phyloP scores from a whole-genome alignment of 2,113 vertebrate species.

The Ivindomyrus marchei region DNA sequence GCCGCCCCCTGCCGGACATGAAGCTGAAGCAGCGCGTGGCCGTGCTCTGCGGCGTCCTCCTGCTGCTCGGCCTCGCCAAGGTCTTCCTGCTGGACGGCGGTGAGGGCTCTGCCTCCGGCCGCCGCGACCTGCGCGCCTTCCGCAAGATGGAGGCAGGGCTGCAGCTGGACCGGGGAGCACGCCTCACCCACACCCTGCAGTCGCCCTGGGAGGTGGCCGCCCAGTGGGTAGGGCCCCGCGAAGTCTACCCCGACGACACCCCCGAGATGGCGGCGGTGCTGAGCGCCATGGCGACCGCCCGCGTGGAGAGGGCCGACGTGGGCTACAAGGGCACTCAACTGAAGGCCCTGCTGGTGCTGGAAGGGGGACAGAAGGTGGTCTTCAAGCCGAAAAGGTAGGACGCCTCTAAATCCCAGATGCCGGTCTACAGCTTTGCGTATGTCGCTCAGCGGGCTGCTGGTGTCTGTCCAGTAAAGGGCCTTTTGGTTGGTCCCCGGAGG shows the following conservation, averaged over 20 bases:
- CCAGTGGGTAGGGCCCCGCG: constrained; percentile 94
- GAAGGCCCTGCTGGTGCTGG: constrained; percentile 88
- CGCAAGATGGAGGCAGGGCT: constrained; percentile 87
- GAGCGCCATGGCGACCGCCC: constrained; percentile 77
- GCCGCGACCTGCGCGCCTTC: constrained; percentile 86
- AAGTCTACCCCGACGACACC: constrained; percentile 93
- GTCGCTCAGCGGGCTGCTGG: not conserved
- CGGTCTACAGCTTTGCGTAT: not conserved
- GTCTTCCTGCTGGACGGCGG: constrained; percentile 94
- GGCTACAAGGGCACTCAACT: constrained; percentile 96
- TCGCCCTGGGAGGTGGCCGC: constrained; percentile 96
- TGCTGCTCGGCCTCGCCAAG: constrained; percentile 96
- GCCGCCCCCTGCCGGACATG: constrained; percentile 59
- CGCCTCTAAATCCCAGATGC: not conserved
- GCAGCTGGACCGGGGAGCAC: constrained; percentile 71
- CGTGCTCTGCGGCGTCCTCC: constrained; percentile 83
- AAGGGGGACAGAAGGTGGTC: constrained; percentile 96
- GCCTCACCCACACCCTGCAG: constrained; percentile 86
- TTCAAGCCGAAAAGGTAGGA: constrained; percentile 94
- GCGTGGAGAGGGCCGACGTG: constrained; percentile 84
- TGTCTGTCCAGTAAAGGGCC: not conserved
- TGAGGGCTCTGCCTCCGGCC: constrained; percentile 83
- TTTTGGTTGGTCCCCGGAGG: not conserved
- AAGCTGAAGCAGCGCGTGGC: constrained; percentile 97
- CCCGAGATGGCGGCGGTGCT: constrained; percentile 90